These are phyloP conservation scores for Cordylochernes scorpioides DNA, from an alignment of 2,888 invertebrate genomes.

Conservation along the genomic window DNA sequence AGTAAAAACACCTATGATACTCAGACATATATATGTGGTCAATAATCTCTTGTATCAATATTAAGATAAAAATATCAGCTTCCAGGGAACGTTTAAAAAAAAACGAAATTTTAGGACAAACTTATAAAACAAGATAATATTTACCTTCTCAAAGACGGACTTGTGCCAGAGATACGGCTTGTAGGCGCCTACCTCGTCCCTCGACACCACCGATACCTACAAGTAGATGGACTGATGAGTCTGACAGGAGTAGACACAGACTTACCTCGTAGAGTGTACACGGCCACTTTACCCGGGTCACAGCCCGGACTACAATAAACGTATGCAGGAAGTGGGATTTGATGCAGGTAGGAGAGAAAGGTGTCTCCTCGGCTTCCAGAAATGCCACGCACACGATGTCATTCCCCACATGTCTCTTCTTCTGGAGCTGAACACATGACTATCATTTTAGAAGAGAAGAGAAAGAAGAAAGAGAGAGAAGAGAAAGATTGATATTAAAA, in stretches of 20 bases:
- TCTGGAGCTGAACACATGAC: constrained; percentile 43
- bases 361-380: constrained; percentile 68
- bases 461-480: too few relatives aligned
- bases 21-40: not conserved
- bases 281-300: constrained; percentile 55
- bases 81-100: too few relatives aligned
- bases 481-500: too few relatives aligned
- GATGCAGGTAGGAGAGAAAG: constrained; percentile 73
- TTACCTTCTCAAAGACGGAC: constrained; percentile 53
- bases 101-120: too few relatives aligned
- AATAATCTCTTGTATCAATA: too few relatives aligned
- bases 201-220: constrained; percentile 38
- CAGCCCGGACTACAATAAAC: constrained; percentile 66
- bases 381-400: constrained; percentile 85
- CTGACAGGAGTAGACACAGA: too few relatives aligned
- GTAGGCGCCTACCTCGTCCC: constrained; percentile 81
- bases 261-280: constrained; percentile 50
- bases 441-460: too few relatives aligned
- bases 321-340: constrained; percentile 83
- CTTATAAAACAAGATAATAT: not conserved
- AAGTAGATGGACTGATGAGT: too few relatives aligned
- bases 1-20: not conserved
- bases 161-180: constrained; percentile 88
- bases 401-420: constrained; percentile 76
- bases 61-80: too few relatives aligned